Conservation (phyloP, 2,797 vertebrate species). For the Momotus momota region DNA sequence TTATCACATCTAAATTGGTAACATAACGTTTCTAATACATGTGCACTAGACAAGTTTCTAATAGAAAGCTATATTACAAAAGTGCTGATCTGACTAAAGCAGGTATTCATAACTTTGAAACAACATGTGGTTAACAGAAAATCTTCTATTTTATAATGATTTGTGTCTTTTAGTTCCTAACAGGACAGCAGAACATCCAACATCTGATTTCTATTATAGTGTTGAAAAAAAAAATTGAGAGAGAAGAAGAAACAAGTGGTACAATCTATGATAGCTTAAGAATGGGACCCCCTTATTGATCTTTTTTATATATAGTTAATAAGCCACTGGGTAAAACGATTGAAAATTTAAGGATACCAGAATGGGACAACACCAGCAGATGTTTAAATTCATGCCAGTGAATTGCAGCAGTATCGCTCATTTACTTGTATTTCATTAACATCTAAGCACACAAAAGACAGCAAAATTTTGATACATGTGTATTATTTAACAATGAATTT, state of each 20-base stretch:
- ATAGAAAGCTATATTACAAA: background rate
- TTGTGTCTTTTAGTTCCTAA: background rate
- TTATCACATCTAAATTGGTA: background rate
- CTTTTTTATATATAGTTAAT: background rate
- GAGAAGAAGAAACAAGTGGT: background rate
- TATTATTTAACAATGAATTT: background rate
- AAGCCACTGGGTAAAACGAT: background rate
- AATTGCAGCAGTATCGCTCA: background rate
- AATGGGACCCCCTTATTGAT: background rate
- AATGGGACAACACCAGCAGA: background rate
- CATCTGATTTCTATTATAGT: background rate
- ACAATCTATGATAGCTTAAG: background rate
- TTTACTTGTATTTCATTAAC: background rate
- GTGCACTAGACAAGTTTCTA: background rate
- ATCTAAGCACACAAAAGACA: background rate
- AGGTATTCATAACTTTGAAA: background rate
- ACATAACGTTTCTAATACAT: background rate
- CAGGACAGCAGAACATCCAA: background rate
- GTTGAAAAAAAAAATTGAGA: background rate
- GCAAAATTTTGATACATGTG: background rate
- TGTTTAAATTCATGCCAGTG: background rate
- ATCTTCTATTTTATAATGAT: background rate
- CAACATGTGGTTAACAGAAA: background rate
- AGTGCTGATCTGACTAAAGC: background rate
- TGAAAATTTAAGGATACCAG: background rate